Evolutionary conservation across 2,888 invertebrate species (phyloP).

Genomic region (Melieria omissa): DNA sequence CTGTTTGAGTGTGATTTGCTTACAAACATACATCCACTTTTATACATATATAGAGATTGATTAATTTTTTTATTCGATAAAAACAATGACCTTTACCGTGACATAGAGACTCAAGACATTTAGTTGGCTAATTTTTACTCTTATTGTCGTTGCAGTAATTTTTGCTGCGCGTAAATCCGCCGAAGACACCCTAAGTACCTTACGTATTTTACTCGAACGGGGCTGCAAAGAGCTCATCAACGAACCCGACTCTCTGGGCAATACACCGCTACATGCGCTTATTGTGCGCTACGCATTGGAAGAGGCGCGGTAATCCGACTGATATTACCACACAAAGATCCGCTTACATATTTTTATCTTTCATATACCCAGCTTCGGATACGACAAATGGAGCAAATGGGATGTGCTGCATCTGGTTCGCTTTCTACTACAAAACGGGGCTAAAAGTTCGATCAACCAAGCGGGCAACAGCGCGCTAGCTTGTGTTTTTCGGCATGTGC

Average conservation of each 20-base stretch:
- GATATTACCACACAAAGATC: background rate
- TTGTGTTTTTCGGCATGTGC: conserved; percentile 76
- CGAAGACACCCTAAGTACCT: conserved; percentile 77
- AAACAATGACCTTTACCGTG: too few species aligned
- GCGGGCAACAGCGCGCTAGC: conserved; percentile 76
- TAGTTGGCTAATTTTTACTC: background rate
- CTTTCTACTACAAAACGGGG: conserved; percentile 73
- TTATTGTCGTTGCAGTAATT: conserved; percentile 67
- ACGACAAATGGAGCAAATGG: conserved; percentile 80
- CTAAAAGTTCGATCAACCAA: conserved; percentile 76
- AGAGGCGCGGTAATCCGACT: conserved; percentile 68
- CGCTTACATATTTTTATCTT: background rate
- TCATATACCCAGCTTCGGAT: conserved; percentile 68
- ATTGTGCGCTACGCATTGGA: conserved; percentile 76
- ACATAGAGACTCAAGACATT: too few species aligned
- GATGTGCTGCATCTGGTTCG: conserved; percentile 78
- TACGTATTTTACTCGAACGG: conserved; percentile 76
- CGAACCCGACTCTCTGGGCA: conserved; percentile 77
- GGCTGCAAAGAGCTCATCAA: conserved; percentile 80
- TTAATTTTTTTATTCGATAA: too few species aligned
- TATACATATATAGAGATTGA: too few species aligned
- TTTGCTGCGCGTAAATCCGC: conserved; percentile 77
- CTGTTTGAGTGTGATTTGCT: too few species aligned
- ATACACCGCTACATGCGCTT: conserved; percentile 77
- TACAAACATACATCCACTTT: too few species aligned